Evolutionary conservation across 2,888 invertebrate species (phyloP), one percentile per base, ranked within the genome.

Genomic region (Microctonus hyperodae): DNA sequence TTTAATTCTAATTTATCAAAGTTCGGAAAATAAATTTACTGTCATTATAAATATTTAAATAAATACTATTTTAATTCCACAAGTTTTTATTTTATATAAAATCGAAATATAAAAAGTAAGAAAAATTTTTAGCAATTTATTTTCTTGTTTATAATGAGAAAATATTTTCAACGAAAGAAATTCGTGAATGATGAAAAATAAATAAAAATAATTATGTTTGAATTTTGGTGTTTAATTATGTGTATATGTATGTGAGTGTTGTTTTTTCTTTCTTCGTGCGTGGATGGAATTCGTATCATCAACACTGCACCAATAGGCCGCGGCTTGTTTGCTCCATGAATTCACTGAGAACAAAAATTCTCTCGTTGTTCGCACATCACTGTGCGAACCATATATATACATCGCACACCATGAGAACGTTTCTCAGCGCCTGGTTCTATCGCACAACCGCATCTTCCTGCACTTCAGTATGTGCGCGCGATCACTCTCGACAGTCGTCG

Each of bases 401-500:
- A 5, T 7, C 28, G 7, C n/a, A 37, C 7, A 5, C 28, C 28
- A 28, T n/a, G 37, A 37, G 13, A 44, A 44, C n/a, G 44, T 44
- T n/a, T 44, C 20, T 44, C 20, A 44, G 44, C 16, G 44, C 44
- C n/a, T 16, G n/a, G n/a, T 44, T 44, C 44, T 44, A 44, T 44
- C 44, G 44, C 16, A 44, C 1, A 44, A n/a, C 44, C 44, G 16
- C n/a, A 44, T 20, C 44, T 44, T 44, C 6, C 16, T 44, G 16
- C 20, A 16, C 44, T 7, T n/a, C 16, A n/a, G n/a, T n/a, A n/a
- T n/a, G 16, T 44, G 44, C 16, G 16, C 44, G 44, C 44, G 44
- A 44, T 44, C 44, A 44, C 61, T 53, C 51, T 37, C 53, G 31
- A 13, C 31, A 53, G 35, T 62, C 51, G 22, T 40, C 53, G 57